Percentiles rank a stretch among this genome's conserved stretches.
phyloP scores from a whole-genome alignment of 2,797 vertebrate species.

The Diglossa cyanea region DNA sequence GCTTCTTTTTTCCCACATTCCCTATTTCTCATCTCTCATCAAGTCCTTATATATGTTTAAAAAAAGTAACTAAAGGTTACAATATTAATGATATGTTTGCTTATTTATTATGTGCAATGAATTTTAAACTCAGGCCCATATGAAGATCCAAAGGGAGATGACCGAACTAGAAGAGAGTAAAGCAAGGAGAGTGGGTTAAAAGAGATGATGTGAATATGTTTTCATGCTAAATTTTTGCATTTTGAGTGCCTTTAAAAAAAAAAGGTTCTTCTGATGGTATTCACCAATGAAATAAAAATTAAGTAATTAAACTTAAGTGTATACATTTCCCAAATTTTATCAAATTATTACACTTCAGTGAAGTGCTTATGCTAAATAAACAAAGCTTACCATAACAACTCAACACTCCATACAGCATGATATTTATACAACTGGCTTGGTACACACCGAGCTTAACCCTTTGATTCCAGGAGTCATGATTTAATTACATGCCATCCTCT shows the following conservation, averaged over 20 bases:
- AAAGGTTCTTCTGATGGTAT: not conserved
- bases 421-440: slow-evolving; percentile 64
- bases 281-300: slow-evolving; percentile 3
- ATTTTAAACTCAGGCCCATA: slow-evolving; percentile 30
- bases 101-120: slow-evolving; percentile 39
- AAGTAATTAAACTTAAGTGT: slow-evolving; percentile 43
- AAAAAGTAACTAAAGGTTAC: slow-evolving; percentile 40
- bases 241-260: not conserved
- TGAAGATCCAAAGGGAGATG: slow-evolving; percentile 28
- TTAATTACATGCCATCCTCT: slow-evolving; percentile 36
- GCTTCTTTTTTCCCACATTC: not conserved
- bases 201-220: not conserved
- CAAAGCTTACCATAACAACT: slow-evolving; percentile 57
- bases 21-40: not conserved
- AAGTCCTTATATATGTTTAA: not conserved
- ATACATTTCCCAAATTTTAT: slow-evolving; percentile 48
- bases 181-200: not conserved
- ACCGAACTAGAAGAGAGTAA: not conserved
- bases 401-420: slow-evolving; percentile 38
- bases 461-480: slow-evolving; percentile 63
- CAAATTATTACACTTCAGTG: slow-evolving; percentile 48
- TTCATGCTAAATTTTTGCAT: not conserved
- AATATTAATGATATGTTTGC: slow-evolving; percentile 56
- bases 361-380: slow-evolving; percentile 57
- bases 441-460: slow-evolving; percentile 59